phyloP scores from a whole-genome alignment of 2,888 invertebrate genomes.

The Nymphalis polychloros region DNA sequence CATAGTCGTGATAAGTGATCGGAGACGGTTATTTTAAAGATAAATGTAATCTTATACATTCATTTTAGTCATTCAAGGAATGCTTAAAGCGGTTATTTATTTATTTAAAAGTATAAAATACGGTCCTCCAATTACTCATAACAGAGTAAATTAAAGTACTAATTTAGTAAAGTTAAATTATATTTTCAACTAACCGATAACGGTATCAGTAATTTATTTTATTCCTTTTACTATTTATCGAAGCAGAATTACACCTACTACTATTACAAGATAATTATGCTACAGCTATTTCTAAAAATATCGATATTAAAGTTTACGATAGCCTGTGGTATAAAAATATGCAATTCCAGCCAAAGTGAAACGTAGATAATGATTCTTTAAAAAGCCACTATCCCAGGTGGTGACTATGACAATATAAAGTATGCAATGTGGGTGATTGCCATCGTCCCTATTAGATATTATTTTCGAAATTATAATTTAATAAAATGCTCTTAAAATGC shows the following conservation, averaged over 20 bases:
- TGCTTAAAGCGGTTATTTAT: neutral
- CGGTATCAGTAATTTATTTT: too few species aligned
- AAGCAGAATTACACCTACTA: too few species aligned
- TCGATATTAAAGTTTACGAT: conserved; percentile 38
- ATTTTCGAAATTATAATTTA: neutral
- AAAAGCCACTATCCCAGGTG: conserved; percentile 71
- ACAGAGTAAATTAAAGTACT: too few species aligned
- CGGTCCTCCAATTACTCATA: too few species aligned
- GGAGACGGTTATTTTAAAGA: conserved; percentile 40
- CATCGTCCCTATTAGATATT: conserved; percentile 55
- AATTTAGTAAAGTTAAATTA: too few species aligned
- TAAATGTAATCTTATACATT: conserved; percentile 35
- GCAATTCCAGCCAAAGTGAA: conserved; percentile 54
- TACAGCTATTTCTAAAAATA: neutral
- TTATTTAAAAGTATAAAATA: too few species aligned
- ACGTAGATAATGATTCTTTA: conserved; percentile 56
- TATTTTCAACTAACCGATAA: too few species aligned
- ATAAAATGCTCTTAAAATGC: too few species aligned
- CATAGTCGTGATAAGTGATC: conserved; percentile 67
- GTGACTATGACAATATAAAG: conserved; percentile 75
- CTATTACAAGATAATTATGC: neutral
- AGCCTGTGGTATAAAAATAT: conserved; percentile 27
- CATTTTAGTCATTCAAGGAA: conserved; percentile 19
- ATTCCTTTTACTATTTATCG: too few species aligned
- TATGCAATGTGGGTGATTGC: conserved; percentile 65